A percentile compares a stretch with the other conserved stretches of the same genome.
Conservation (phyloP, 1,140 invertebrate species). For the Microplitis demolitor region DNA sequence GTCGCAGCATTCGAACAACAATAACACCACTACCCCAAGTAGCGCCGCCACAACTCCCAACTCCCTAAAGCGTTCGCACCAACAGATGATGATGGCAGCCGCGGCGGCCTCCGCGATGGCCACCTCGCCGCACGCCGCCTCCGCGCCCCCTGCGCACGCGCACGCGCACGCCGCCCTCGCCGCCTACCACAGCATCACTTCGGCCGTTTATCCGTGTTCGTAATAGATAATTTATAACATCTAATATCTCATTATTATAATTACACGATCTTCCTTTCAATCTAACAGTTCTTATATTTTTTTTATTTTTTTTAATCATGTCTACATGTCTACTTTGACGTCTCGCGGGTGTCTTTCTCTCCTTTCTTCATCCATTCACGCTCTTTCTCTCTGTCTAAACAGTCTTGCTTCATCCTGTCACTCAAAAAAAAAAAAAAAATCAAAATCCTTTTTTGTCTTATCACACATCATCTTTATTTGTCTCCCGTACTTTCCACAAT, state of each 20-base stretch:
- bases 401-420: no score
- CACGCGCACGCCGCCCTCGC: conserved; percentile 61
- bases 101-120: conserved; percentile 61
- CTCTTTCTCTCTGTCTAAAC: no score
- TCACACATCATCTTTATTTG: no score
- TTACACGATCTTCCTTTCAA: background rate
- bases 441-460: no score
- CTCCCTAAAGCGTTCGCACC: conserved; percentile 63
- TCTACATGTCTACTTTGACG: no score
- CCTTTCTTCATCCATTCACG: no score
- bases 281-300: background rate
- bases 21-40: conserved; percentile 52
- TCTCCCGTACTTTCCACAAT: no score
- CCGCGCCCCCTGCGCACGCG: conserved; percentile 59
- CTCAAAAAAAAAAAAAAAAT: no score
- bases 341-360: no score
- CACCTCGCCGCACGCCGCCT: conserved; percentile 59
- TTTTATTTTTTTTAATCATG: no score
- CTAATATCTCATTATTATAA: conserved; percentile 3
- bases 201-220: conserved; percentile 63
- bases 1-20: conserved; percentile 54
- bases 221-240: conserved; percentile 44
- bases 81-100: conserved; percentile 63
- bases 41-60: conserved; percentile 64
- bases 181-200: conserved; percentile 60